Percentiles rank a stretch among this genome's conserved stretches.
Evolutionary conservation across 2,888 invertebrate genomes (phyloP).

Genomic region (Yponomeuta malinellus): DNA sequence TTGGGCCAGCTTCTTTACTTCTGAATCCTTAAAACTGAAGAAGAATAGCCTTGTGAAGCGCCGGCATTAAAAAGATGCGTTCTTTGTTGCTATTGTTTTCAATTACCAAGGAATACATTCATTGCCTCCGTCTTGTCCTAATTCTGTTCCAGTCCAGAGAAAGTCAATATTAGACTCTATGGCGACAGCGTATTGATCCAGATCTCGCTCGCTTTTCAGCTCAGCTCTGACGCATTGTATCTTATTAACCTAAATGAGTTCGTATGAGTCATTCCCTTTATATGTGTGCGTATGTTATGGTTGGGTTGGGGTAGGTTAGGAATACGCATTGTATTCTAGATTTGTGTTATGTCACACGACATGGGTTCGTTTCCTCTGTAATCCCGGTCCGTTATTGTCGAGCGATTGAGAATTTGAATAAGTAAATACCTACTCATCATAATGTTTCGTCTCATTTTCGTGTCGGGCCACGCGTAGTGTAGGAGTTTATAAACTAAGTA

Average conservation of each 20-base stretch:
- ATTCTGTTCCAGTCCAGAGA: not conserved
- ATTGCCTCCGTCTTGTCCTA: not conserved
- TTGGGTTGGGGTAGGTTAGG: not conserved
- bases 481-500: too few relatives aligned
- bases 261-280: not conserved
- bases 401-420: too few relatives aligned
- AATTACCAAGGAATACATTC: too few relatives aligned
- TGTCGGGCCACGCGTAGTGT: too few relatives aligned
- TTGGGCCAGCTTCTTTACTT: too few relatives aligned
- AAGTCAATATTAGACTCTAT: slow-evolving; percentile 38
- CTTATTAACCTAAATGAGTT: not conserved
- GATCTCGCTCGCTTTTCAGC: not conserved
- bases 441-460: too few relatives aligned
- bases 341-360: not conserved
- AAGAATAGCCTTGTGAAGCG: too few relatives aligned
- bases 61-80: too few relatives aligned
- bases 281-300: not conserved
- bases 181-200: slow-evolving; percentile 59
- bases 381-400: not conserved
- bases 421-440: too few relatives aligned
- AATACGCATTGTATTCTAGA: not conserved
- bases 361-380: not conserved
- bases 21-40: too few relatives aligned
- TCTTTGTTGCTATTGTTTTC: too few relatives aligned
- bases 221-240: not conserved